These are phyloP conservation scores for Entomobrya proxima DNA, from an alignment of 2,888 invertebrate species.

Conservation along the genomic window DNA sequence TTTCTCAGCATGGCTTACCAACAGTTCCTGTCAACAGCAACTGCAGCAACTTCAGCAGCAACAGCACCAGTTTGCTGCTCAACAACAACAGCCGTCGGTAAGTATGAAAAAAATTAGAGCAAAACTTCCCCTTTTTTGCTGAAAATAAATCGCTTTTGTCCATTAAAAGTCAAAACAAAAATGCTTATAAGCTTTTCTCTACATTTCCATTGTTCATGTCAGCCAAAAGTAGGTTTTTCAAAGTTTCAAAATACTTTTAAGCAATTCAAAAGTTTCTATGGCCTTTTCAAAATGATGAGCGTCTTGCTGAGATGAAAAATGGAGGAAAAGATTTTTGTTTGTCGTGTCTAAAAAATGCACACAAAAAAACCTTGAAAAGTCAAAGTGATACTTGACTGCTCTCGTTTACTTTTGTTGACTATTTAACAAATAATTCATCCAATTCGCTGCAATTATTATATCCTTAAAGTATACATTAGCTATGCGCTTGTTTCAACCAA, in stretches of 20 bases:
- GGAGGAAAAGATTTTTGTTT: neutral
- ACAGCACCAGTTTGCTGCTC: slow-evolving; percentile 56
- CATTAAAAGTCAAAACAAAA: too few relatives aligned
- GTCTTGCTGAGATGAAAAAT: neutral
- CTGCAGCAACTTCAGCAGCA: slow-evolving; percentile 64
- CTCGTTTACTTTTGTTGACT: slow-evolving; percentile 1
- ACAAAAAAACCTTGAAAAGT: slow-evolving; percentile 37
- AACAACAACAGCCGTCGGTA: slow-evolving; percentile 69
- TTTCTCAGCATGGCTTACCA: slow-evolving; percentile 75
- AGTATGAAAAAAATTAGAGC: slow-evolving; percentile 69
- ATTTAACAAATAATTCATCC: neutral
- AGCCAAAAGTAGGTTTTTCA: too few relatives aligned
- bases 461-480: neutral
- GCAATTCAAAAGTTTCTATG: too few relatives aligned
- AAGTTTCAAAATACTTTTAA: too few relatives aligned
- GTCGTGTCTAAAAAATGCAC: neutral
- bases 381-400: neutral
- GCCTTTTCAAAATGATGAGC: neutral
- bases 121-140: slow-evolving; percentile 64
- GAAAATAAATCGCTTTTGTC: slow-evolving; percentile 13
- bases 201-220: too few relatives aligned
- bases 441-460: neutral
- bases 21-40: slow-evolving; percentile 70
- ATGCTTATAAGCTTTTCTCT: too few relatives aligned
- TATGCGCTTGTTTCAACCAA: neutral